Conservation (phyloP, 2,888 invertebrate species). For the Julus scandinavius region DNA sequence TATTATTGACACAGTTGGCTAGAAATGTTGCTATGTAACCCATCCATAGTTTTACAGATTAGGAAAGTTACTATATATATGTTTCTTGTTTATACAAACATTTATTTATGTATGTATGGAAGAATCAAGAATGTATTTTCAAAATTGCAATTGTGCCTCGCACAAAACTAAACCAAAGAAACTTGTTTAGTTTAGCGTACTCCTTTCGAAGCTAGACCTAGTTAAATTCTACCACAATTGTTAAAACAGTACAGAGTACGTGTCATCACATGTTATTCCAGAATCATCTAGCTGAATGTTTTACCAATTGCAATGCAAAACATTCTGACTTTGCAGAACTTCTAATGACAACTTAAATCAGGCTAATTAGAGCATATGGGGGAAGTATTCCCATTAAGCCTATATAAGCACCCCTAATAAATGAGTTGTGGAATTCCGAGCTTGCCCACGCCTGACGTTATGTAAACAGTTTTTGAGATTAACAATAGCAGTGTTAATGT, state of each 20-base stretch:
- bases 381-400: background rate
- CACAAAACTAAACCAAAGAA: no score
- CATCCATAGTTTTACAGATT: background rate
- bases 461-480: slow-evolving; percentile 34
- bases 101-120: background rate
- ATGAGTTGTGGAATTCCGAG: background rate
- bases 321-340: slow-evolving; percentile 3
- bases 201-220: no score
- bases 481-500: slow-evolving; percentile 1
- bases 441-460: slow-evolving; percentile 22
- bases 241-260: background rate
- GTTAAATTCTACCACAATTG: background rate
- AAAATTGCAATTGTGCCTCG: background rate
- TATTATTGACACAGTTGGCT: slow-evolving; percentile 27
- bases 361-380: background rate
- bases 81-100: background rate
- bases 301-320: background rate
- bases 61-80: background rate
- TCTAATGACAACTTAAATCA: background rate
- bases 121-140: background rate
- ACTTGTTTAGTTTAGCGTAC: background rate
- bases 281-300: no score
- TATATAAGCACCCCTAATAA: background rate
- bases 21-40: background rate
- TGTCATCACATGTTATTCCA: background rate